These are phyloP conservation scores for Lobophora halterata DNA, from an alignment of 2,888 invertebrate genomes.

Conservation along the genomic window DNA sequence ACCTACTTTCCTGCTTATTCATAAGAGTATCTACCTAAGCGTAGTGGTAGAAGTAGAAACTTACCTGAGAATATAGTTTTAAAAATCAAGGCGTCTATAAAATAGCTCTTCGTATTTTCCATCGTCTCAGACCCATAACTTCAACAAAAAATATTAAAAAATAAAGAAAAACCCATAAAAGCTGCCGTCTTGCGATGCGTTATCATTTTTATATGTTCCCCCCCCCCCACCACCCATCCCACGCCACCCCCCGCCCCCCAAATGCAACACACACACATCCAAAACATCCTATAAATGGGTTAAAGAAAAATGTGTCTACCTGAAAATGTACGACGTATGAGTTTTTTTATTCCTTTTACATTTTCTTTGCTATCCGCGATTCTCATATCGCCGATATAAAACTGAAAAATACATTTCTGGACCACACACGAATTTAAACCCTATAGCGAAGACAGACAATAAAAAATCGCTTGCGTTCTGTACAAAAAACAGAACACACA, in stretches of 20 bases:
- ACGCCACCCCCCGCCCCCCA: slow-evolving; percentile 48
- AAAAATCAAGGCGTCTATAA: slow-evolving; percentile 26
- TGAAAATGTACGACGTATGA: slow-evolving; percentile 79
- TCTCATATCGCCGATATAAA: slow-evolving; percentile 81
- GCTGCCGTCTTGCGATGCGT: slow-evolving; percentile 81
- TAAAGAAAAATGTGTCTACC: slow-evolving; percentile 81
- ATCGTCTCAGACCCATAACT: slow-evolving; percentile 36
- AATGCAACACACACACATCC: slow-evolving; percentile 62
- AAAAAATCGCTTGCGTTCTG: slow-evolving; percentile 34
- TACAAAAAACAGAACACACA: slow-evolving; percentile 71
- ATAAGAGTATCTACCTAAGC: too few relatives aligned
- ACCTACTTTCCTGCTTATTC: too few relatives aligned
- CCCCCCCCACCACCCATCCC: slow-evolving; percentile 57
- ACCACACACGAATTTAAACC: slow-evolving; percentile 42
- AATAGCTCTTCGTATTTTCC: slow-evolving; percentile 24
- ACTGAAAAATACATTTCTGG: slow-evolving; percentile 77
- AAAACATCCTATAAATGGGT: slow-evolving; percentile 74
- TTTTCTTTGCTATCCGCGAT: slow-evolving; percentile 80
- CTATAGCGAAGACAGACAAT: slow-evolving; percentile 32
- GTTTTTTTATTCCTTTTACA: slow-evolving; percentile 76
- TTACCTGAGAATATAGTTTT: too few relatives aligned
- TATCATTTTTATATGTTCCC: slow-evolving; percentile 79
- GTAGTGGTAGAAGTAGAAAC: too few relatives aligned
- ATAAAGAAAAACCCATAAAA: slow-evolving; percentile 79
- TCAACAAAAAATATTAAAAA: slow-evolving; percentile 77